phyloP scores from a whole-genome alignment of 30 jellyfish, hydroid and myxozoan species.

The Morbakka virulenta region DNA sequence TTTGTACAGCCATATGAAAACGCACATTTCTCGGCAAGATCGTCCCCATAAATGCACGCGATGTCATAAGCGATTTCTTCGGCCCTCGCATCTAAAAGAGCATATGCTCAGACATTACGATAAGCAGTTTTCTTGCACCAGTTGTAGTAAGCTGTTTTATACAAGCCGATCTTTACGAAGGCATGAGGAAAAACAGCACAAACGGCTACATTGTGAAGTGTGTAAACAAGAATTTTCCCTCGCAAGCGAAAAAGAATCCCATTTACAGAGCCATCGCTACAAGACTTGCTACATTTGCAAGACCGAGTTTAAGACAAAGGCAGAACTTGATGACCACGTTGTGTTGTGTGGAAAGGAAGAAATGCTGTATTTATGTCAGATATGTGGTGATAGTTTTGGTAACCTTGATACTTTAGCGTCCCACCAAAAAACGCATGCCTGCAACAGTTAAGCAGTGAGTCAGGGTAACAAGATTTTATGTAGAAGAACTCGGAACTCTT shows the following conservation, averaged over 20 bases:
- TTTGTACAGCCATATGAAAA: background rate
- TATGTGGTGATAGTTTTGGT: background rate
- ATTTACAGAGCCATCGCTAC: background rate
- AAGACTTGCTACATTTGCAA: too few relatives aligned
- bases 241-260: background rate
- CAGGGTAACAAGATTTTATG: too few relatives aligned
- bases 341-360: background rate
- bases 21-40: background rate
- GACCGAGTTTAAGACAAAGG: background rate
- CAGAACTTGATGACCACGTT: background rate
- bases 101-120: background rate
- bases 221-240: background rate
- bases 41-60: background rate
- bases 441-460: too few relatives aligned
- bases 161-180: background rate
- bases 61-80: background rate
- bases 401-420: background rate
- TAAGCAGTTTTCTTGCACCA: background rate
- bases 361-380: background rate
- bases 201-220: background rate
- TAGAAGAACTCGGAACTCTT: too few relatives aligned
- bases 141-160: background rate
- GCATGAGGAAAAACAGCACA: background rate
- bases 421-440: background rate
- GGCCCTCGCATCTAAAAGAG: background rate